Conservation (phyloP, 1,140 invertebrate species). For the Monochamus saltuarius region DNA sequence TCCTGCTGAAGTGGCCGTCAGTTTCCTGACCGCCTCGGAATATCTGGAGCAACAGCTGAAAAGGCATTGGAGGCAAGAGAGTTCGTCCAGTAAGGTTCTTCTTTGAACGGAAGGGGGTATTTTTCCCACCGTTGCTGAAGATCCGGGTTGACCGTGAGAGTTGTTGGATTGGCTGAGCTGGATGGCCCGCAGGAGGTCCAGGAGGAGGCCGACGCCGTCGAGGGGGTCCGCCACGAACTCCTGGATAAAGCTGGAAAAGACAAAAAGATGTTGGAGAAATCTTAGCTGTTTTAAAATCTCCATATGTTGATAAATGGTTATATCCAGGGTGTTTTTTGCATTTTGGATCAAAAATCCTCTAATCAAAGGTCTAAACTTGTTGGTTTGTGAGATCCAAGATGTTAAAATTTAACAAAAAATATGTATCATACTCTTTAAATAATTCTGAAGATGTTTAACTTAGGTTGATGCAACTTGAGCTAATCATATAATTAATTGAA, state of each 20-base stretch:
- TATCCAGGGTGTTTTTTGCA: too few species aligned
- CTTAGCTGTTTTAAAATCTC: too few species aligned
- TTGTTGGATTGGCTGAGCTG: conserved; percentile 68
- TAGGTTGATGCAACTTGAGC: too few species aligned
- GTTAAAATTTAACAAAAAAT: too few species aligned
- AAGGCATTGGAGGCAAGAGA: conserved; percentile 86
- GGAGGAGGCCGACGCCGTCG: conserved; percentile 76
- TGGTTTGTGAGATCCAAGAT: too few species aligned
- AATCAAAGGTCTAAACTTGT: too few species aligned
- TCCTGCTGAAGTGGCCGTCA: conserved; percentile 77
- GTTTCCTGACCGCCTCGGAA: conserved; percentile 69
- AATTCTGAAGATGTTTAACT: too few species aligned
- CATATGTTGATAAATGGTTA: too few species aligned
- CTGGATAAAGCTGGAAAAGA: conserved; percentile 76
- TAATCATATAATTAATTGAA: too few species aligned
- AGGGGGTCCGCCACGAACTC: conserved; percentile 82
- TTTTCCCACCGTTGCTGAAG: conserved; percentile 54
- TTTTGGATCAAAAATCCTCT: too few species aligned
- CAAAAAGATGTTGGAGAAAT: neutral
- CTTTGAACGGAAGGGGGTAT: conserved; percentile 62
- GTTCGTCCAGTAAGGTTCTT: conserved; percentile 79
- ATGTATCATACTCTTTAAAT: too few species aligned
- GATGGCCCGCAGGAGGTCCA: conserved; percentile 81
- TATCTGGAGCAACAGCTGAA: conserved; percentile 75
- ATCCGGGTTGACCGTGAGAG: conserved; percentile 23